A percentile compares a stretch with the other conserved stretches of the same genome.
phyloP scores from a whole-genome alignment of 2,888 invertebrate genomes.

The Drosophila falleni region DNA sequence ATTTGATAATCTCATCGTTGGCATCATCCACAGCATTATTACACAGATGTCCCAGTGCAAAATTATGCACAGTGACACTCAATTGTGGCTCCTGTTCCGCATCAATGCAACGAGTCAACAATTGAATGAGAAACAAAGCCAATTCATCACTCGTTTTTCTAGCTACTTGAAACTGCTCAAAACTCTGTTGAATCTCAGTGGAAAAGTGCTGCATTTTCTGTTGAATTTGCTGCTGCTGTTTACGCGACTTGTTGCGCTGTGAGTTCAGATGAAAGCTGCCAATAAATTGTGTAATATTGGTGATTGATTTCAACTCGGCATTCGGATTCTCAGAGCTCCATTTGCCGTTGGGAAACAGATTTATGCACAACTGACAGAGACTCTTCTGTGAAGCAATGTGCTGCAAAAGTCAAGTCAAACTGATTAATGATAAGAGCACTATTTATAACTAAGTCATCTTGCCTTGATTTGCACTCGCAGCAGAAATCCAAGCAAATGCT shows the following conservation, averaged over 20 bases:
- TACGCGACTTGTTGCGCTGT: conserved; percentile 56
- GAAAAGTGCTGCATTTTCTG: conserved; percentile 13
- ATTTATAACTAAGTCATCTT: conserved; percentile 8
- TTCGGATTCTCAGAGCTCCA: conserved; percentile 77
- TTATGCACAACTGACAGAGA: conserved; percentile 83
- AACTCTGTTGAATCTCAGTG: conserved; percentile 29
- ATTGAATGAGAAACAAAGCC: conserved; percentile 81
- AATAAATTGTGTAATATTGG: conserved; percentile 73
- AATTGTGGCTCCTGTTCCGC: conserved; percentile 77
- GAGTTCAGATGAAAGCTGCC: conserved; percentile 74
- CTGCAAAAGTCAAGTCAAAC: conserved; percentile 58
- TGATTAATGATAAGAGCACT: conserved; percentile 11
- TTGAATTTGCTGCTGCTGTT: conserved; percentile 32
- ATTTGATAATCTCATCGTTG: conserved; percentile 76
- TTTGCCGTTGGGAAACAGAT: conserved; percentile 84
- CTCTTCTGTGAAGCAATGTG: conserved; percentile 83
- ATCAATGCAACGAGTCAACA: conserved; percentile 81
- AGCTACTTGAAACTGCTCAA: conserved; percentile 58
- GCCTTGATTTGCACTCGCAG: conserved; percentile 83
- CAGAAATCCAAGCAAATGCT: conserved; percentile 82
- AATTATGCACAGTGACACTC: conserved; percentile 81
- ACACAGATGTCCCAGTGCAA: conserved; percentile 81
- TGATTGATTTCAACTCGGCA: conserved; percentile 53
- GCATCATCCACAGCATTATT: conserved; percentile 40
- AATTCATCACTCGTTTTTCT: conserved; percentile 82